Evolutionary conservation across 2,113 vertebrate genomes (phyloP).

Genomic region (Mesitornis unicolor): DNA sequence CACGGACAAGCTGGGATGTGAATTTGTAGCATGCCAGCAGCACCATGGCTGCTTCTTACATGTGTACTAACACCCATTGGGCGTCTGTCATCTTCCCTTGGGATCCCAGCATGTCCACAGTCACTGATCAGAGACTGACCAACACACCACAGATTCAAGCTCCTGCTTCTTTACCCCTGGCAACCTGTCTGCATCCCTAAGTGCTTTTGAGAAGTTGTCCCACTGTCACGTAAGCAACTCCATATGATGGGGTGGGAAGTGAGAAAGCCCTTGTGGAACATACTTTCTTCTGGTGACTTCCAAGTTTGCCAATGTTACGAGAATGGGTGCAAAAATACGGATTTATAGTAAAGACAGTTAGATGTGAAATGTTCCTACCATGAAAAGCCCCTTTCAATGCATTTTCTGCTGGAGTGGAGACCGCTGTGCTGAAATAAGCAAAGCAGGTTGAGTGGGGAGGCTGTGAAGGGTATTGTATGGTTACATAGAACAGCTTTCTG

Average conservation of each 20-base stretch:
- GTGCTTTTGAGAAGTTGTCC: neutral
- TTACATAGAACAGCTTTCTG: neutral
- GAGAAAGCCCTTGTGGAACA: neutral
- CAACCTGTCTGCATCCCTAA: accelerated
- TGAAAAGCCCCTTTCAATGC: neutral
- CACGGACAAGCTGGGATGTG: neutral
- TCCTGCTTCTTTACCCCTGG: neutral
- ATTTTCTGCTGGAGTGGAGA: neutral
- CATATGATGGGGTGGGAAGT: neutral
- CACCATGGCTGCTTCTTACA: neutral
- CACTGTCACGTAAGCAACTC: neutral
- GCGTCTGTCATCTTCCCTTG: neutral
- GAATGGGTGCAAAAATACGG: accelerated
- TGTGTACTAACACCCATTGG: accelerated
- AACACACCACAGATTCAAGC: accelerated
- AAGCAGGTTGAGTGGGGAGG: neutral
- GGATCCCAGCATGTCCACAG: neutral
- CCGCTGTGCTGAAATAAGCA: neutral
- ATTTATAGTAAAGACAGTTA: neutral
- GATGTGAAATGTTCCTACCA: neutral
- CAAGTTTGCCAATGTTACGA: neutral
- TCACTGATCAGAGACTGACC: neutral
- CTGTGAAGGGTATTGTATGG: neutral
- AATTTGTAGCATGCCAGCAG: accelerated
- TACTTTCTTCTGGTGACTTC: neutral